Base-by-base conservation (phyloP, 1,140 invertebrate species). In the Drosophila prosaltans region DNA sequence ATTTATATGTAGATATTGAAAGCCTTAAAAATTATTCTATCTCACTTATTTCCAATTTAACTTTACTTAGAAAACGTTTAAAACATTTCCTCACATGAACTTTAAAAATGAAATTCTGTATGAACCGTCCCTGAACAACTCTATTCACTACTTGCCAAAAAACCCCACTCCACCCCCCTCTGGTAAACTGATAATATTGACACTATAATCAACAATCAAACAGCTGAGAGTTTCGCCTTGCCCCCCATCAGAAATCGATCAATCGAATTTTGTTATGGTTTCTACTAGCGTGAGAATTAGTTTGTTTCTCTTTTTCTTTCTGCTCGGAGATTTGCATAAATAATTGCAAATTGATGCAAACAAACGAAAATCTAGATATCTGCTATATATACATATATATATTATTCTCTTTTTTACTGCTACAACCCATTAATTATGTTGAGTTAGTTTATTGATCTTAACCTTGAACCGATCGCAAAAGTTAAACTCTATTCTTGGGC, bases 261-360 rank as follows among this genome's bases (percentile, higher is more conserved):
- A 78, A 67, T 78, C 40, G 74, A 71, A 9, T 71, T 48, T 51
- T 51, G 45, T 51, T 62, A 62, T 62, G 60, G 62, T 62, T 28
- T 28, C 26, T 45, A 36, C n/a, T 40, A 80, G 69, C 83, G 83
- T 88, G 83, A 89, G 83, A 88, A 88, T 80, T 26, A 51, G 45
- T 51, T 26, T 77, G 71, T 72, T 67, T 62, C 66, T 62, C 65
- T 66, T 51, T 62, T 51, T 8, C 26, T 45, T 51, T 8, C 30
- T 10, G 60, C 77, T 74, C 55, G 64, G 68, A 62, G 67, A 89
- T 88, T 89, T 89, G 84, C 84, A 88, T 88, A 88, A 77, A 83
- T 88, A 88, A 88, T 88, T 79, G 84, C 69, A 67, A 81, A 89
- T 60, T 78, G 80, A 83, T 89, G 83, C 84, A 88, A 88, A 88